Percentiles rank a stretch among this genome's conserved stretches.
Evolutionary conservation across 2,797 vertebrate species (phyloP).

Genomic region (Craterocephalus amniculus): DNA sequence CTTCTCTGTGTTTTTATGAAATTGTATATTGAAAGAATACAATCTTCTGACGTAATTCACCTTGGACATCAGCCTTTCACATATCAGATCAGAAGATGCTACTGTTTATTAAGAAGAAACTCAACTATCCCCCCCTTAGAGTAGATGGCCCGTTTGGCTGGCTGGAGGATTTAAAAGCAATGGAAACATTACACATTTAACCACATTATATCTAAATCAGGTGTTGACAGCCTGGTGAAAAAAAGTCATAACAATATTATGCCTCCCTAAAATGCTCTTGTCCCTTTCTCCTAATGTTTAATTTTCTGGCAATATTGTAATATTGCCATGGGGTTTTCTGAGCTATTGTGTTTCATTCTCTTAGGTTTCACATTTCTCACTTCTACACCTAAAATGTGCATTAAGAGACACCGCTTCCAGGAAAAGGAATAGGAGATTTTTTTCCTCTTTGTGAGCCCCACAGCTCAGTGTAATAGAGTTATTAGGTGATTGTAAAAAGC

Average conservation of each 20-base stretch:
- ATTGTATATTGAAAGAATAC: constrained; percentile 25
- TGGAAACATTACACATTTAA: constrained; percentile 81
- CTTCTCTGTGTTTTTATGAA: background rate
- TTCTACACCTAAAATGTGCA: constrained; percentile 86
- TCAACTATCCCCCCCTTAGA: constrained; percentile 55
- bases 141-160: constrained; percentile 43
- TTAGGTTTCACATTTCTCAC: constrained; percentile 85
- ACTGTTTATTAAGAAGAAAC: constrained; percentile 48
- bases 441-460: constrained; percentile 79
- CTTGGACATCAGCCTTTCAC: constrained; percentile 36
- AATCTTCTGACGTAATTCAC: constrained; percentile 34
- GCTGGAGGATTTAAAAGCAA: constrained; percentile 67
- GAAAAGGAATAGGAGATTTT: constrained; percentile 76
- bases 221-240: constrained; percentile 77
- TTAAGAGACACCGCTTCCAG: constrained; percentile 85
- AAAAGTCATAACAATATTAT: constrained; percentile 78
- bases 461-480: constrained; percentile 86
- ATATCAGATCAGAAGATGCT: constrained; percentile 54
- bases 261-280: constrained; percentile 77
- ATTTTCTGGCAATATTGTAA: constrained; percentile 86
- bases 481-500: constrained; percentile 88
- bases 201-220: constrained; percentile 82
- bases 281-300: constrained; percentile 84
- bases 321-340: constrained; percentile 80
- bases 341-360: constrained; percentile 82